Conservation (phyloP, 2,113 vertebrate genomes). For the Anser brachyrhynchus region DNA sequence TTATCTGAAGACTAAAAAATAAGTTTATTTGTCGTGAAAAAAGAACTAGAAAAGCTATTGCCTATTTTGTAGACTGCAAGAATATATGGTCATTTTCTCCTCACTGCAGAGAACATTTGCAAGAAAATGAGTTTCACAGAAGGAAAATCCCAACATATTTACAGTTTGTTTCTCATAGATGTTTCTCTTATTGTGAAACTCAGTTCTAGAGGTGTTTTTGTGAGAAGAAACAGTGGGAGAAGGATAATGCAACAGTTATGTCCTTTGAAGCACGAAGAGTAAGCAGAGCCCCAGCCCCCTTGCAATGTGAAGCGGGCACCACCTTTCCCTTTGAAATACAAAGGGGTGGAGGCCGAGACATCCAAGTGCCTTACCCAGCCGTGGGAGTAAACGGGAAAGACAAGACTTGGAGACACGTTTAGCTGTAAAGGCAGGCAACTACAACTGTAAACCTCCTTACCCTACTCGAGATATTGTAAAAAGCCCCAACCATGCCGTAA, state of each 20-base stretch:
- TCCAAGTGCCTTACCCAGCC: neutral
- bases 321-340: neutral
- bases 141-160: neutral
- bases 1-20: neutral
- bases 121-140: neutral
- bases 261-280: neutral
- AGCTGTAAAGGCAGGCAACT: accelerated
- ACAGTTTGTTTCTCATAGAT: neutral
- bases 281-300: neutral
- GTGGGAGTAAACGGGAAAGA: constrained; percentile 17
- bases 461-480: neutral
- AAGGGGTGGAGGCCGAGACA: neutral
- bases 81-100: neutral
- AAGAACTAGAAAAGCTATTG: neutral
- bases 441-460: neutral
- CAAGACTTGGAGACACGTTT: neutral
- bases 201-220: neutral
- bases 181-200: neutral
- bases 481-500: neutral
- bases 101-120: neutral
- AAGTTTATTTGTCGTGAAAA: neutral
- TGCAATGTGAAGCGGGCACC: neutral
- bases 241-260: neutral
- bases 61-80: neutral
- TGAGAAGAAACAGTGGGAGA: neutral